phyloP scores from a whole-genome alignment of 2,888 invertebrate species.

The Agriopis leucophaearia region DNA sequence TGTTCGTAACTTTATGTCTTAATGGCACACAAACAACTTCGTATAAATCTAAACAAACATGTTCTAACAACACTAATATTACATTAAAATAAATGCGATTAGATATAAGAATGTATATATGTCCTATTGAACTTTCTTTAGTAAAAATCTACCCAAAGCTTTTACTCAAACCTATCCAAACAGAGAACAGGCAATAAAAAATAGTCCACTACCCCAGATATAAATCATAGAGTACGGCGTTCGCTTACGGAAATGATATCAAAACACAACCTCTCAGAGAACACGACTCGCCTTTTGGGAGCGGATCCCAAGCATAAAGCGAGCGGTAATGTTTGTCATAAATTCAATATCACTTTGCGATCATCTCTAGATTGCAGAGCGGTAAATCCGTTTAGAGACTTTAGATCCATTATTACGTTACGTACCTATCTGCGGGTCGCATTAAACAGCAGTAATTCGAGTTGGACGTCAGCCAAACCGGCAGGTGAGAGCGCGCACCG shows the following conservation, averaged over 20 bases:
- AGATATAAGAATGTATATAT: not conserved
- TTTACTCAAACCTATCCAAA: conserved; percentile 19
- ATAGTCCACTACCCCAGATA: conserved; percentile 36
- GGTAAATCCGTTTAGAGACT: conserved; percentile 52
- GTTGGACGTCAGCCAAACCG: conserved; percentile 66
- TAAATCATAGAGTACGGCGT: conserved; percentile 42
- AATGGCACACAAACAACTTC: not conserved
- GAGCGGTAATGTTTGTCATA: conserved; percentile 53
- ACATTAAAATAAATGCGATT: not conserved
- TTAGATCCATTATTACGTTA: conserved; percentile 47
- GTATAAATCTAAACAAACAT: not conserved
- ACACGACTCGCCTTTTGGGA: conserved; percentile 46
- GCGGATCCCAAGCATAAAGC: conserved; percentile 46
- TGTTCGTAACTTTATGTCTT: conserved; percentile 3
- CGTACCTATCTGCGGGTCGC: conserved; percentile 36
- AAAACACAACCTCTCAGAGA: conserved; percentile 46
- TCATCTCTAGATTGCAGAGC: conserved; percentile 56
- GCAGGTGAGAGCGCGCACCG: conserved; percentile 61
- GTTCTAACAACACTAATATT: not conserved
- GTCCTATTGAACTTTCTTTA: not conserved
- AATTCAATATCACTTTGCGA: conserved; percentile 57
- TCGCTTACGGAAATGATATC: conserved; percentile 45
- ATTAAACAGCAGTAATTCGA: conserved; percentile 49
- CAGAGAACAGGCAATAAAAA: conserved; percentile 26
- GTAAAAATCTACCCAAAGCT: not conserved